Evolutionary conservation across 2,113 vertebrate genomes (phyloP), one percentile per base, ranked within the genome.

Genomic region (Cephalopholis sonnerati): DNA sequence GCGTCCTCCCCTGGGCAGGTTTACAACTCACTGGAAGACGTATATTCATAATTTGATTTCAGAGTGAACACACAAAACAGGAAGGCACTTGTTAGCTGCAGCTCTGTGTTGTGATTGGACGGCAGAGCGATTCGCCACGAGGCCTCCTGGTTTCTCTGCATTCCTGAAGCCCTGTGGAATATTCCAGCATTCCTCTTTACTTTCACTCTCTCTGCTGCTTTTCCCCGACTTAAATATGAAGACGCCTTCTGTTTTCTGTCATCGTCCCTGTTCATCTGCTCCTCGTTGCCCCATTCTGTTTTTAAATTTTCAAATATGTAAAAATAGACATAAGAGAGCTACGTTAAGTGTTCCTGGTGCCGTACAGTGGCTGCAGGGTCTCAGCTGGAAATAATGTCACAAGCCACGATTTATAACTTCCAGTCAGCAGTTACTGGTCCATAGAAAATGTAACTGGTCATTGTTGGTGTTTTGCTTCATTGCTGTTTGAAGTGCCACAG

Each of bases 71-170:
- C 48, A 25, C 20, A 0, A 66, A 85, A 89, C 83, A 88, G 91
- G 89, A 90, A 90, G 63, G 64, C 65, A 67, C 88, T 87, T 89
- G 88, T 88, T 77, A 84, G 64, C 79, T 0, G 41, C 2, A 57
- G 78, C 59, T 18, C 59, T 22, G 74, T 8, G 73, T 85, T 87
- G 84, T 83, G 77, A 85, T 90, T 87, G 87, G 83, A 87, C 29
- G n/a, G 5, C 3, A 51, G 27, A 64, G 75, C 48, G 2, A 61
- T 67, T 90, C 7, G 41, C 77, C 67, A 74, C 59, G 54, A 89
- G 82, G 68, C 79, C 57, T 90, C 87, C 90, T 92, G 85, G 88
- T 88, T 92, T 7, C 77, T 89, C 91, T 73, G 62, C 91, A 93
- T 93, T 93, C 91, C 90, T 83, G 44, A 50, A 85, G 39, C 75